phyloP scores from a whole-genome alignment of 2,797 vertebrate genomes.

The Dromococcyx pavoninus region DNA sequence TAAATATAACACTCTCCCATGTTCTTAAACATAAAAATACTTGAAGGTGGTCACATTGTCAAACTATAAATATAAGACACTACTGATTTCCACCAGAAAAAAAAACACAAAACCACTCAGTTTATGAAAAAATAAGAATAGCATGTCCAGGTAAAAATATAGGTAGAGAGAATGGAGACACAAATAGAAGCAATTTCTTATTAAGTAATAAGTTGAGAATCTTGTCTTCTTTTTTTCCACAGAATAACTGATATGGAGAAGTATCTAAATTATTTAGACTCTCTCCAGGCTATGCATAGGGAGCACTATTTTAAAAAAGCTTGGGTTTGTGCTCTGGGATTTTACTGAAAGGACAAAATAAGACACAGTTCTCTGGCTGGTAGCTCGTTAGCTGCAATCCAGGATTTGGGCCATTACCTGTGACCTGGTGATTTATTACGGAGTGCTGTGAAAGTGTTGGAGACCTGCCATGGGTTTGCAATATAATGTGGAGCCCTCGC shows the following conservation, averaged over 20 bases:
- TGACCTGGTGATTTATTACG: constrained; percentile 23
- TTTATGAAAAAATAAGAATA: neutral
- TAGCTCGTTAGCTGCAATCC: constrained; percentile 26
- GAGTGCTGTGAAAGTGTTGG: neutral
- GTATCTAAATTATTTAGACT: constrained; percentile 59
- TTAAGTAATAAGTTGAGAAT: constrained; percentile 24
- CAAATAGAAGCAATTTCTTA: constrained; percentile 15
- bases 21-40: neutral
- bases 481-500: neutral
- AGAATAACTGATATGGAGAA: constrained; percentile 26
- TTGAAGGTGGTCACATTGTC: neutral
- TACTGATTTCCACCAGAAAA: neutral
- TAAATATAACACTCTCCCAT: neutral
- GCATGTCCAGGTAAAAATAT: neutral
- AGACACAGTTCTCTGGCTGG: neutral
- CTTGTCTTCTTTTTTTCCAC: neutral
- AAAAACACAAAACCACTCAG: neutral
- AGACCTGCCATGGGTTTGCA: neutral
- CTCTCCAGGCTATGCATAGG: constrained; percentile 32
- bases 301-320: constrained; percentile 46
- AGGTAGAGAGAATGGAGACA: neutral
- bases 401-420: neutral
- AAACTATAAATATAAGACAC: neutral
- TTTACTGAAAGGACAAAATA: constrained; percentile 52
- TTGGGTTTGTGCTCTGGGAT: constrained; percentile 17